Evolutionary conservation across 2,888 invertebrate species (phyloP), one percentile per base, ranked within the genome.

Genomic region (Pimpla rufipes): DNA sequence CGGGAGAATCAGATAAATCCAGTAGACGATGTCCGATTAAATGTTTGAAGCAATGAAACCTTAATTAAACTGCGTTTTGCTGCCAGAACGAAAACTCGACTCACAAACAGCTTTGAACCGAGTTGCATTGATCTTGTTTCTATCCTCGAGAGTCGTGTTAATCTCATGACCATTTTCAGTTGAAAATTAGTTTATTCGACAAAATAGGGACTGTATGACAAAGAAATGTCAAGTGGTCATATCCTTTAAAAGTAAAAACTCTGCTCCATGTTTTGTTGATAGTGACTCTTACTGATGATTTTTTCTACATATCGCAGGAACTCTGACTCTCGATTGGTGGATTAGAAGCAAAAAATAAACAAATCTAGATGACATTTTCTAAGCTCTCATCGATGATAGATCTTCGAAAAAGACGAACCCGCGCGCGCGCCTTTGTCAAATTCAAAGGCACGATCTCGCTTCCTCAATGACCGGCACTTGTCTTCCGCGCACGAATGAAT

Each of bases 401-500:
- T 40, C 13, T 57, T 59, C 29, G 45, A 45, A n/a, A 59, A 37
- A 71, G 7, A 37, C 29, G 37, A 16, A 23, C 23, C n/a, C 45
- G 59, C 23, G 13, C n/a, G n/a, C n/a, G n/a, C n/a, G n/a, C 29
- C 29, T 29, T 29, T 59, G 16, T 59, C 7, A 7, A 5, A 16
- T 16, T 35, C 57, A 23, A 57, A 57, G 4, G 13, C 29, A 35
- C 35, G 57, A 59, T 35, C 35, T 23, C 64, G 11, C 64, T 47
- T 18, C 29, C 62, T 47, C 40, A 16, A 16, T 37, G 16, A 35
- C 7, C 16, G 62, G 62, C 21, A n/a, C n/a, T 40, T 77, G 55
- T 76, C 66, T 57, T 62, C 6, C 0, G 52, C 57, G 57, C 16
- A 23, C 8, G 21, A 57, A n/a, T 23, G 16, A 40, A 57, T 23